Percentiles rank a stretch among this genome's conserved stretches.
Conservation (phyloP, 2,113 vertebrate genomes). For the Peromyscus maniculatus region DNA sequence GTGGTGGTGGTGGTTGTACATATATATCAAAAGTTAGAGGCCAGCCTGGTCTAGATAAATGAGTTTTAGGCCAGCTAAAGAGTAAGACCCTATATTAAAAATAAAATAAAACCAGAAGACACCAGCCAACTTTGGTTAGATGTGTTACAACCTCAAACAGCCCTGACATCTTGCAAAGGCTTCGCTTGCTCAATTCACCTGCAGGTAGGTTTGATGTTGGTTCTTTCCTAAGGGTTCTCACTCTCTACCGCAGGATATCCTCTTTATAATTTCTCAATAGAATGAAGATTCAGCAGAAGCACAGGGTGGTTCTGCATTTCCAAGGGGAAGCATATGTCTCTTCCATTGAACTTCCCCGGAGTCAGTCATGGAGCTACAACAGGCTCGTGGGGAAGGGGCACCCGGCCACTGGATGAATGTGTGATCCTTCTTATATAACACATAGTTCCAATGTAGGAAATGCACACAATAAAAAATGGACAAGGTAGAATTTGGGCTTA, state of each 20-base stretch:
- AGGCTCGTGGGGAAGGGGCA: neutral
- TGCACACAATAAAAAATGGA: neutral
- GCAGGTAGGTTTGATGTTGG: neutral
- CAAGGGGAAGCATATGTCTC: neutral
- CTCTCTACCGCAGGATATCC: neutral
- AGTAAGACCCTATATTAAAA: neutral
- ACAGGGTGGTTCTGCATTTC: neutral
- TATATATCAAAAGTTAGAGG: neutral
- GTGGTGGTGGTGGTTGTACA: neutral
- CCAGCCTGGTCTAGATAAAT: neutral
- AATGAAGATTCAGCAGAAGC: neutral
- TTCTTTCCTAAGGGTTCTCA: neutral
- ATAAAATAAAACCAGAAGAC: neutral
- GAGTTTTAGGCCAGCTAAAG: neutral
- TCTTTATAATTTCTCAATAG: neutral
- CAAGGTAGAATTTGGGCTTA: constrained; percentile 28
- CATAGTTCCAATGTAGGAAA: neutral
- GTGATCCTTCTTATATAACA: constrained; percentile 40
- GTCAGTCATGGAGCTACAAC: neutral
- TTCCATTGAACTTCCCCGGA: neutral
- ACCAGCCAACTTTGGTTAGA: neutral
- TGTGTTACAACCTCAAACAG: neutral
- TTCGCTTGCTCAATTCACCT: neutral
- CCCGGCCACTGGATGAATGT: neutral
- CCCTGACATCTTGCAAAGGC: neutral